Evolutionary conservation across 2,888 invertebrate species (phyloP), one percentile per base, ranked within the genome.

Genomic region (Spodoptera picta): DNA sequence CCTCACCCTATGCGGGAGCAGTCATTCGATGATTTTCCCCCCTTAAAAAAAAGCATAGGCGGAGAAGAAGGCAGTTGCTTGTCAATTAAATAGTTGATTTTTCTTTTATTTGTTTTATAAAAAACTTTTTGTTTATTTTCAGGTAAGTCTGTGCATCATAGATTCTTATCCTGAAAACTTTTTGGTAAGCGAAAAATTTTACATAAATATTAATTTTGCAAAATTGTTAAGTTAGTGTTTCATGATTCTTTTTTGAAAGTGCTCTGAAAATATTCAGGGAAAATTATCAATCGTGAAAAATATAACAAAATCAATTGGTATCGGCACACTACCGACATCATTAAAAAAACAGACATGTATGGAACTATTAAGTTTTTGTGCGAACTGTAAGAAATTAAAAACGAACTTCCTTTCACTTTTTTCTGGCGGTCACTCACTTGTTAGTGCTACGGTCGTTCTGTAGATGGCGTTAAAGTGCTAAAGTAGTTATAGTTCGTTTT

Each of bases 371-470:
- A 5, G 63, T 36, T 60, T 58, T 56, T 62, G 23, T 49, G 31
- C 63, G 23, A 14, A 43, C 50, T 42, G 42, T 44, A 52, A 50
- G 44, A 56, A 61, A 60, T 55, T 46, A 59, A 73, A 79, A 69
- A 23, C 9, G 6, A 14, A 50, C 51, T 52, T 67, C 73, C 73
- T 62, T 76, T 81, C 80, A 73, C 77, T 73, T 79, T 81, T 80
- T 75, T 70, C 51, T 46, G 52, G 27, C 41, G 70, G 58, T 64
- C 60, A 63, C 27, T 60, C 31, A 58, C 58, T 23, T 60, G 49
- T 46, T 2, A 76, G 62, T 79, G 51, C 54, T n/a, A 27, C 12
- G 6, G 2, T 1, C 4, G n/a, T 42, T n/a, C 11, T 41, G 24
- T 60, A 81, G 79, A 79, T 81, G 79, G 81, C 81, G 77, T 19